Percentiles rank a stretch among this genome's conserved stretches.
These are phyloP conservation scores for Lasioglossum vierecki DNA, from an alignment of 2,888 invertebrate genomes.

Conservation along the genomic window DNA sequence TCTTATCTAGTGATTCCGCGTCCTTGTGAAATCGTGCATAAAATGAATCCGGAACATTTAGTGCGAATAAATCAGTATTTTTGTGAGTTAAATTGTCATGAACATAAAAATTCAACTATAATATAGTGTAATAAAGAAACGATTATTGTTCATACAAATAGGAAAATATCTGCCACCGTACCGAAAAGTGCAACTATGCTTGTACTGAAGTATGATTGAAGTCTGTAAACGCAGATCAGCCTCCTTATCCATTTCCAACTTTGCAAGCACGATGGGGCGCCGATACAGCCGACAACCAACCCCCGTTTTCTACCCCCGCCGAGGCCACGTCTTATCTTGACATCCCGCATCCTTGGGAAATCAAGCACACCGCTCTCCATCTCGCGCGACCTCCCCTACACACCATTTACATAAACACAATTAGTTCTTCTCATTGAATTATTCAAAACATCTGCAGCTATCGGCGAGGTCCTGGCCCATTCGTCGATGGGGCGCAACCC, in stretches of 20 bases:
- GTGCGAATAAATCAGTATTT: no score
- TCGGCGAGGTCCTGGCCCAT: slow-evolving; percentile 52
- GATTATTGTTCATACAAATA: no score
- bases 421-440: slow-evolving; percentile 82
- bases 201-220: no score
- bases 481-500: slow-evolving; percentile 47
- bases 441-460: slow-evolving; percentile 78
- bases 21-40: no score
- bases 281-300: slow-evolving; percentile 26
- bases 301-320: slow-evolving; percentile 34
- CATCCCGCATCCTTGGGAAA: slow-evolving; percentile 78
- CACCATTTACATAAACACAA: slow-evolving; percentile 82
- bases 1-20: slow-evolving; percentile 66
- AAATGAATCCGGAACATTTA: no score
- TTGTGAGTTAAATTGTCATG: no score
- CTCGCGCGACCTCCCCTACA: slow-evolving; percentile 19
- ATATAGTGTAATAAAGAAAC: no score
- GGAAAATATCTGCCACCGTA: no score
- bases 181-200: no score
- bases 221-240: no score
- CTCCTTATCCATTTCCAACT: slow-evolving; percentile 38
- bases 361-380: slow-evolving; percentile 67
- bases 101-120: no score
- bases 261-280: slow-evolving; percentile 47
- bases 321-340: slow-evolving; percentile 48